Base-by-base conservation (phyloP, 2,888 invertebrate species). In the Notodonta ziczac region DNA sequence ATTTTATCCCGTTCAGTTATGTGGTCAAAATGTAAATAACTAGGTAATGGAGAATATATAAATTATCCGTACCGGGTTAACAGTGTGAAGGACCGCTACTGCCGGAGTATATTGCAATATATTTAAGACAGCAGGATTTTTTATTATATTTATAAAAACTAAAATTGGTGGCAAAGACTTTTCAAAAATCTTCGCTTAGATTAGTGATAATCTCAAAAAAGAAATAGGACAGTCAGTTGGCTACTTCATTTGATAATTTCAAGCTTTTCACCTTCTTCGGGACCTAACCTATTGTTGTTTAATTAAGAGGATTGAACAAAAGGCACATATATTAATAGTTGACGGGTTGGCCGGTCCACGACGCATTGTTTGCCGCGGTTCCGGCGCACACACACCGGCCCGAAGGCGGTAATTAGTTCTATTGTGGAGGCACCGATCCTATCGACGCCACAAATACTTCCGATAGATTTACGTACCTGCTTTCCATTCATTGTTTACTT, bases 401-500 rank as follows among this genome's bases (percentile, higher is more conserved):
- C 80, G 74, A 75, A 84, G 82, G 80, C 82, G 83, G 87, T 90
- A 93, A 93, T 93, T 93, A 92, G 86, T 83, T 88, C 90, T 84
- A 92, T 93, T 93, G 93, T 93, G 81, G 83, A 81, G 84, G 80
- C 74, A 69, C 80, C 76, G 92, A 91, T 93, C 80, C 81, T 90
- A 91, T 91, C 92, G 79, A 83, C 77, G 74, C 78, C 75, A 80
- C 84, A 76, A 84, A 90, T 86, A 86, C 90, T 89, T 91, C 90
- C 91, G 89, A 92, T 90, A 90, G 88, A 89, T 89, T 90, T 88
- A 87, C 85, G 83, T 86, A 86, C 83, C 83, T 85, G 89, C 87
- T 91, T 91, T 91, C 87, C 89, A 90, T 82, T 84, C 87, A 88
- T 90, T 90, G 89, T 90, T 88, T 69, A 67, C 69, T 69, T 77